Evolutionary conservation across 2,888 invertebrate species (phyloP), one percentile per base, ranked within the genome.

Genomic region (Helicoverpa assulta): DNA sequence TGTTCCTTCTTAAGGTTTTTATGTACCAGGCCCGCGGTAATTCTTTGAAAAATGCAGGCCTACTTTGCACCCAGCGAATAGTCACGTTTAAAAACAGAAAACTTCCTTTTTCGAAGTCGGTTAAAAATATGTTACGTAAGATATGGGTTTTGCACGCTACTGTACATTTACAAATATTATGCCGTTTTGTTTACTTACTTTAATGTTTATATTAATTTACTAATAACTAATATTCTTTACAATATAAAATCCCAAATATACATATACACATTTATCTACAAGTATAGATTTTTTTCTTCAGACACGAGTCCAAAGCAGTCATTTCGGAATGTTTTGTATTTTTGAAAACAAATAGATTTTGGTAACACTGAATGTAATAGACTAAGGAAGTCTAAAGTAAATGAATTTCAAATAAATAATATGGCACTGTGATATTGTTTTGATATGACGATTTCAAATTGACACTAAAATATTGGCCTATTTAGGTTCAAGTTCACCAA

Each of bases 211-310:
- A 79, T 57, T 40, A 63, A 50, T 64, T 60, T 57, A 12, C 54
- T 71, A 64, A 64, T 53, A n/a, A 10, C 54, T 73, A 77, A 40
- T 68, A 66, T 50, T 55, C 14, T 47, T 70, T 67, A 82, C 60
- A 71, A 61, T 67, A 43, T 19, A 56, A 75, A 26, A 18, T 76
- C 40, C 59, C 64, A 71, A 79, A 80, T 82, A 74, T 79, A 78
- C 67, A 75, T 61, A 73, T 80, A 81, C 72, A 81, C 65, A 83
- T 72, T 52, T 81, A 70, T 76, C 70, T 83, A 79, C 59, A 69
- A 53, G 52, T 68, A 67, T 55, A 21, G 54, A 56, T 26, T 65
- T 54, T 71, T 50, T 52, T 59, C 55, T 61, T 81, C 81, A 81
- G 79, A 80, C 79, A 78, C 69, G 12, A 68, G 43, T n/a, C 60